Percentiles rank a stretch among this genome's conserved stretches.
Evolutionary conservation across 1,140 invertebrate genomes (phyloP).

Genomic region (Papilio glaucus): DNA sequence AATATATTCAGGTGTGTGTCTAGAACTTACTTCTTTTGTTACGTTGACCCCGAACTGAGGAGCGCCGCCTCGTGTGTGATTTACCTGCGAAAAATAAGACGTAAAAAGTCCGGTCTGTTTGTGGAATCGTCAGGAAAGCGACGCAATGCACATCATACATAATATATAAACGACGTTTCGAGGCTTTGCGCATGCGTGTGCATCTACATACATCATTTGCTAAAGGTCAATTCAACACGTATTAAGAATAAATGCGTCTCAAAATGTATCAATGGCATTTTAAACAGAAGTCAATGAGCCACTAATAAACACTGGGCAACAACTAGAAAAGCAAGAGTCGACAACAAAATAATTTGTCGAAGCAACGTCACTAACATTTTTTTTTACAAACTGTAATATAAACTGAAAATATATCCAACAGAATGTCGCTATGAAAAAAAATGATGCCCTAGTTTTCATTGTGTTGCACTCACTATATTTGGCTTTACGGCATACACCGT

Average conservation of each 20-base stretch:
- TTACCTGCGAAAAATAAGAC: conserved; percentile 67
- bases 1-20: background rate
- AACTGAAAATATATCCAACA: too few relatives aligned
- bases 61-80: conserved; percentile 74
- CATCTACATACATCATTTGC: conserved; percentile 11
- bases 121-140: conserved; percentile 27
- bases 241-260: background rate
- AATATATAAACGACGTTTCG: conserved; percentile 22
- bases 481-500: too few relatives aligned
- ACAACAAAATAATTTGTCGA: too few relatives aligned
- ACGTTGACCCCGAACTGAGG: conserved; percentile 74
- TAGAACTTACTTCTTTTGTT: conserved; percentile 77
- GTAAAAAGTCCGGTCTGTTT: conserved; percentile 38
- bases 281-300: background rate
- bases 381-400: too few relatives aligned
- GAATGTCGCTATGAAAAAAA: too few relatives aligned
- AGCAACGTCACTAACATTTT: too few relatives aligned
- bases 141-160: background rate
- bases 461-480: too few relatives aligned
- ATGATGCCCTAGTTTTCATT: too few relatives aligned
- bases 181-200: conserved; percentile 4
- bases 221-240: conserved; percentile 11
- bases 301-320: background rate
- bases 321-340: background rate
- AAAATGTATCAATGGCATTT: conserved; percentile 10